Evolutionary conservation across 1,140 invertebrate genomes (phyloP).

Genomic region (Hyphantria cunea): DNA sequence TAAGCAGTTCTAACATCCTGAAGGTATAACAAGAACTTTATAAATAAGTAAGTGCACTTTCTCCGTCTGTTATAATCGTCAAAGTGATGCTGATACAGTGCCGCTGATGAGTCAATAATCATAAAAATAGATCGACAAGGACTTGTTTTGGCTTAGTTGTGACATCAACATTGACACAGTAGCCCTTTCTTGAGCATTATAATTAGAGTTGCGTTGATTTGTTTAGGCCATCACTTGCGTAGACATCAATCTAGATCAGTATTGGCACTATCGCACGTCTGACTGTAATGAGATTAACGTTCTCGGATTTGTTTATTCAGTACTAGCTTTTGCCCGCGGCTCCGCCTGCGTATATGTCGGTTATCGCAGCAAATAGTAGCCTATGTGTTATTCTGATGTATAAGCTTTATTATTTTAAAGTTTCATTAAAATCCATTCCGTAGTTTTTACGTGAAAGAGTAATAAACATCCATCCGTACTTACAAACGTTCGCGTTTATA

Average conservation of each 20-base stretch:
- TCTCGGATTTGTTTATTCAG: constrained; percentile 9
- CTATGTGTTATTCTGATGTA: no score
- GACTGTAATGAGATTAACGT: constrained; percentile 26
- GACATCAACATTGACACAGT: constrained; percentile 60
- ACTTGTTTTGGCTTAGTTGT: constrained; percentile 31
- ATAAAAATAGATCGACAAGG: constrained; percentile 33
- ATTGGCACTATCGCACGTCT: constrained; percentile 42
- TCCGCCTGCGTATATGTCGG: no score
- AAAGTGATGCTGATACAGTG: no score
- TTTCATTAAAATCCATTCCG: no score
- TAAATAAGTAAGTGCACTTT: not conserved
- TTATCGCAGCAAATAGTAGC: no score
- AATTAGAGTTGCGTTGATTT: constrained; percentile 38
- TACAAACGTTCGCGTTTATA: no score
- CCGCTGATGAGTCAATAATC: constrained; percentile 21
- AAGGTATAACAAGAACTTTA: no score
- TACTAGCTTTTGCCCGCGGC: no score
- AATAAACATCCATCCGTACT: no score
- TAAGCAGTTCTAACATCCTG: no score
- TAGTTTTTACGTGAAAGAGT: no score
- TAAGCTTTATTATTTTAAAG: no score
- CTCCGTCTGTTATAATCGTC: not conserved
- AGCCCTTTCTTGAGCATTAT: constrained; percentile 44
- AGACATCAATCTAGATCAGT: constrained; percentile 41
- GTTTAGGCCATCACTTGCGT: constrained; percentile 31